A percentile compares a stretch with the other conserved stretches of the same genome.
Evolutionary conservation across 1,140 invertebrate species (phyloP).

Genomic region (Heliconius hewitsoni): DNA sequence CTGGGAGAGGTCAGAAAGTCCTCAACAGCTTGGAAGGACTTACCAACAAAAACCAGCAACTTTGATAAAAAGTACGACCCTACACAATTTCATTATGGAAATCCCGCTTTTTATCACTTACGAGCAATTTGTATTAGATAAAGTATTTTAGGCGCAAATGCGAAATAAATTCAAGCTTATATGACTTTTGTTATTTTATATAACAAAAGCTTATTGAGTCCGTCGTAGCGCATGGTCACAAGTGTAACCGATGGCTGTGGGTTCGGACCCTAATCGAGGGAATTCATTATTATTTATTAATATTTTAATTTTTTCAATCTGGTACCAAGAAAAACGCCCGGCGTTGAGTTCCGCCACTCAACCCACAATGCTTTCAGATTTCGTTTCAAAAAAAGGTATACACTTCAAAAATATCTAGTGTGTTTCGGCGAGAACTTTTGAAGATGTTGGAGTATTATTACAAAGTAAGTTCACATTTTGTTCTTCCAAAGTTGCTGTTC

Average conservation of each 20-base stretch:
- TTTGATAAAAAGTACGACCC: slow-evolving; percentile 30
- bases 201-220: not conserved
- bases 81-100: slow-evolving; percentile 31
- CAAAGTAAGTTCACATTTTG: not conserved
- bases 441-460: not conserved
- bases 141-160: not conserved
- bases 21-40: slow-evolving; percentile 22
- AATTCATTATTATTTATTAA: no score
- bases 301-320: no score
- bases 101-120: slow-evolving; percentile 26
- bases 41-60: slow-evolving; percentile 29
- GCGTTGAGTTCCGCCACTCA: no score
- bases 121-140: slow-evolving; percentile 13
- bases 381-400: not conserved
- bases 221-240: no score
- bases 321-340: no score
- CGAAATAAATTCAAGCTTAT: not conserved
- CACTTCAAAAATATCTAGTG: not conserved
- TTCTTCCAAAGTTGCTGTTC: not conserved
- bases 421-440: not conserved
- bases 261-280: no score
- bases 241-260: no score
- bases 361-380: no score
- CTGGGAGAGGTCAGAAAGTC: slow-evolving; percentile 24
- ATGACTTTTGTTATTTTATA: not conserved